phyloP scores from a whole-genome alignment of 2,113 vertebrate genomes.

The Xenopus laevis region DNA sequence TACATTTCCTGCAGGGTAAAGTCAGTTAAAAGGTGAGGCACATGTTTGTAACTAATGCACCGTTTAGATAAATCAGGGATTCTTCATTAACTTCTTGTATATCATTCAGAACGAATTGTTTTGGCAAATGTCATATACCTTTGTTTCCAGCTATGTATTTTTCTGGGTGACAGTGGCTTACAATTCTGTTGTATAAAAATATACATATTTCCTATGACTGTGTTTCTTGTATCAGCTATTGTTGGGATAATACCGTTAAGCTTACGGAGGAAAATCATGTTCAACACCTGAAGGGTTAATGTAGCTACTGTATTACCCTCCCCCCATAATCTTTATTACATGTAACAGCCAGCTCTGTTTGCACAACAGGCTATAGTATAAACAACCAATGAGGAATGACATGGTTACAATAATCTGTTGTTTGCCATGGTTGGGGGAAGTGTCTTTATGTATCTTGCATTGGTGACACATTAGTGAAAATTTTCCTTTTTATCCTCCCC shows the following conservation, averaged over 20 bases:
- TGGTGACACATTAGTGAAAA: slow-evolving; percentile 12
- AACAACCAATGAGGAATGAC: slow-evolving; percentile 45
- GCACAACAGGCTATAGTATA: slow-evolving; percentile 44
- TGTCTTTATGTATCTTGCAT: slow-evolving; percentile 33
- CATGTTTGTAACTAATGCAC: neutral
- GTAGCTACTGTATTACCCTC: slow-evolving; percentile 35
- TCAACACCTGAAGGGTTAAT: slow-evolving; percentile 17
- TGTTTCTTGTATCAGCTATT: too few species aligned
- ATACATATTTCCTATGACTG: too few species aligned
- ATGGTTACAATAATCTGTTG: slow-evolving; percentile 47
- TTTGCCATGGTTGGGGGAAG: slow-evolving; percentile 41
- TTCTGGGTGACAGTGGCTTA: too few species aligned
- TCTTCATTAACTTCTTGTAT: neutral
- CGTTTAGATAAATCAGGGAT: neutral
- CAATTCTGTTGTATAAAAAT: too few species aligned
- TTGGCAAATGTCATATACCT: too few species aligned
- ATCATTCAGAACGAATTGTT: too few species aligned
- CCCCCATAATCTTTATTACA: slow-evolving; percentile 44
- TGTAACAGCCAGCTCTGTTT: slow-evolving; percentile 43
- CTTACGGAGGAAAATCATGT: neutral
- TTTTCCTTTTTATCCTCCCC: neutral
- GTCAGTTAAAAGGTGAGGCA: neutral
- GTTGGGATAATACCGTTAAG: too few species aligned
- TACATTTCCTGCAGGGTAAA: neutral
- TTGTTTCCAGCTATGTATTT: too few species aligned